These are phyloP conservation scores for Drosophila pseudotakahashii DNA, from an alignment of 2,888 invertebrate species.

Conservation along the genomic window DNA sequence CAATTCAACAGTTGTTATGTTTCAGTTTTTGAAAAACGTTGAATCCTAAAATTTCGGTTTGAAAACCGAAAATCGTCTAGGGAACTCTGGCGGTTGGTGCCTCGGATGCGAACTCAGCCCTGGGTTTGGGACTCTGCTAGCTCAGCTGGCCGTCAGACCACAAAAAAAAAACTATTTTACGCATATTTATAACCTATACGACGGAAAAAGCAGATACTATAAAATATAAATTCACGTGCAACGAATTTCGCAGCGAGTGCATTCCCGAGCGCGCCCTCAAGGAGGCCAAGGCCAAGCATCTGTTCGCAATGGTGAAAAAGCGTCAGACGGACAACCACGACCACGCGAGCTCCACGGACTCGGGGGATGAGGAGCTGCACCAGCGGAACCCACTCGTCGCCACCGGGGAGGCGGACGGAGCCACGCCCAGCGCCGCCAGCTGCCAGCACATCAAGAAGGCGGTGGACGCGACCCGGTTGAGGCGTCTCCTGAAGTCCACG, in stretches of 20 bases:
- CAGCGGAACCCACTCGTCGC: conserved; percentile 80
- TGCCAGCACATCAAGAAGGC: conserved; percentile 90
- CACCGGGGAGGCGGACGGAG: conserved; percentile 6
- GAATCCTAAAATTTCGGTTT: no score
- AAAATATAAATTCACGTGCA: background rate
- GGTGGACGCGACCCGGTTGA: conserved; percentile 87
- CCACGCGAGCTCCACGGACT: conserved; percentile 89
- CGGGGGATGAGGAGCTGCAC: conserved; percentile 88
- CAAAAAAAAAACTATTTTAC: background rate
- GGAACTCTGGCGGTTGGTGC: no score
- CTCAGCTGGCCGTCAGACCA: no score
- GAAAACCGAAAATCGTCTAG: no score
- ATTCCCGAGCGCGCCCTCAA: conserved; percentile 25
- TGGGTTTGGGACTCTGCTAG: no score
- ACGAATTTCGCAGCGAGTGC: conserved; percentile 6
- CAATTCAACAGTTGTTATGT: no score
- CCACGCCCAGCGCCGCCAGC: conserved; percentile 5
- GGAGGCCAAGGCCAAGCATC: conserved; percentile 19
- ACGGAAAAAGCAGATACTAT: background rate
- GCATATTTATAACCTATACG: background rate
- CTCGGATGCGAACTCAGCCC: no score
- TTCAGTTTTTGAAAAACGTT: no score
- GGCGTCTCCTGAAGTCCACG: conserved; percentile 86
- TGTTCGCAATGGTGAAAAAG: conserved; percentile 88
- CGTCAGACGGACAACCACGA: conserved; percentile 89